These are phyloP conservation scores for Lepus townsendii DNA, from an alignment of 2,797 vertebrate genomes.

Conservation along the genomic window DNA sequence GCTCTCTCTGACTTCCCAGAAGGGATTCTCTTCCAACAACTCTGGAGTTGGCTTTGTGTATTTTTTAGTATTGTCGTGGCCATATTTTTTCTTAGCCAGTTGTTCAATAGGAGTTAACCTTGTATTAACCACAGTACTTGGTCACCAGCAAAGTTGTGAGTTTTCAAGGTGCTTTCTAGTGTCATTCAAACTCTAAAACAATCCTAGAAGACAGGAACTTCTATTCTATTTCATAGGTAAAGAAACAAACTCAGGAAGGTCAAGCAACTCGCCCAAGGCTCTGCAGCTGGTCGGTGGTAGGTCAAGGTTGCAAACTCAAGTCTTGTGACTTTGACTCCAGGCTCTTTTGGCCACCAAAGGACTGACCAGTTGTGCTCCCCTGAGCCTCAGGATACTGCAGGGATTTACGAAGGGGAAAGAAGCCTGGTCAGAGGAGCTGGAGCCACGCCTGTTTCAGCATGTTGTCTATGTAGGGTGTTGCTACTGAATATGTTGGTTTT, in stretches of 20 bases:
- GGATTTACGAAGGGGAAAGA: not conserved
- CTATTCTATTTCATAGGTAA: not conserved
- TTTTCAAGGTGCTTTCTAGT: not conserved
- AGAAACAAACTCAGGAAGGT: constrained; percentile 3
- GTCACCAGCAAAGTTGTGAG: not conserved
- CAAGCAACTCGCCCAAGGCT: not conserved
- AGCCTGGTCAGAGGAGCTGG: not conserved
- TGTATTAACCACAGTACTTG: constrained; percentile 26
- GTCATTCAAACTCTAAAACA: not conserved
- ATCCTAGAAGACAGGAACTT: not conserved
- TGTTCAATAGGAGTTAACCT: not conserved
- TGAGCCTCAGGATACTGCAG: not conserved
- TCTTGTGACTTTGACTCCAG: not conserved
- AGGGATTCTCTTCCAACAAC: not conserved
- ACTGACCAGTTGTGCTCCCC: not conserved
- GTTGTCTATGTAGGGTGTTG: not conserved
- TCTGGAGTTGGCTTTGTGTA: not conserved
- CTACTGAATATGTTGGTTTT: not conserved
- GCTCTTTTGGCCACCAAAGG: not conserved
- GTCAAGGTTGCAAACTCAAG: not conserved
- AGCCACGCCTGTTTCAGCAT: not conserved
- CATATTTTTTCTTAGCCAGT: not conserved
- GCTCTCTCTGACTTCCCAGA: not conserved
- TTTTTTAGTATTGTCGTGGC: not conserved
- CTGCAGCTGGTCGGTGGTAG: not conserved